phyloP scores from a whole-genome alignment of 1,140 invertebrate species.

The Oppia nitens region DNA sequence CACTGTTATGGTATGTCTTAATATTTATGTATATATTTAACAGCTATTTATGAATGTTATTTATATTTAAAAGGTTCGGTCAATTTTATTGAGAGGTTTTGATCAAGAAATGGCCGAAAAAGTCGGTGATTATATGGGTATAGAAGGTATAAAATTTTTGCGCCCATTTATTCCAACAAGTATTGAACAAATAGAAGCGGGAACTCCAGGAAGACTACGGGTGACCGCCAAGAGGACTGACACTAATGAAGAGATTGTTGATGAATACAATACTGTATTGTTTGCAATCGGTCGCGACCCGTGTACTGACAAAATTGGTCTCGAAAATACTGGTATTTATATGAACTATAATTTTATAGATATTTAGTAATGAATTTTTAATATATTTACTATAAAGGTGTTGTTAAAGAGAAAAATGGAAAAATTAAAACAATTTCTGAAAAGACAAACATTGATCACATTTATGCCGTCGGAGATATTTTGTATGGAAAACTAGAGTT shows the following conservation, averaged over 20 bases:
- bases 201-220: slow-evolving; percentile 39
- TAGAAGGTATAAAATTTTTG: slow-evolving; percentile 64
- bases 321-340: slow-evolving; percentile 43
- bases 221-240: slow-evolving; percentile 45
- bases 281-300: slow-evolving; percentile 44
- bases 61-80: slow-evolving; percentile 47
- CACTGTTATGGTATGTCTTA: slow-evolving; percentile 38
- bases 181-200: slow-evolving; percentile 30
- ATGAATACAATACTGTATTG: slow-evolving; percentile 58
- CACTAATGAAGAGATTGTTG: slow-evolving; percentile 29
- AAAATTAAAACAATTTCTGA: slow-evolving; percentile 30
- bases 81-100: slow-evolving; percentile 81
- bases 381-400: slow-evolving; percentile 41
- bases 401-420: slow-evolving; percentile 14
- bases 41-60: slow-evolving; percentile 49
- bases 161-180: slow-evolving; percentile 54
- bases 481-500: slow-evolving; percentile 66
- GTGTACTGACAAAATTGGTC: slow-evolving; percentile 37
- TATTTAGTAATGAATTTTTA: slow-evolving; percentile 49
- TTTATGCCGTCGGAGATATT: slow-evolving; percentile 89
- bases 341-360: slow-evolving; percentile 30
- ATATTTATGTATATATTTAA: slow-evolving; percentile 66
- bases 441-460: slow-evolving; percentile 65
- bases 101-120: slow-evolving; percentile 89
- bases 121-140: slow-evolving; percentile 64